Evolutionary conservation across 2,797 vertebrate species (phyloP).

Genomic region (Aselliscus stoliczkanus): DNA sequence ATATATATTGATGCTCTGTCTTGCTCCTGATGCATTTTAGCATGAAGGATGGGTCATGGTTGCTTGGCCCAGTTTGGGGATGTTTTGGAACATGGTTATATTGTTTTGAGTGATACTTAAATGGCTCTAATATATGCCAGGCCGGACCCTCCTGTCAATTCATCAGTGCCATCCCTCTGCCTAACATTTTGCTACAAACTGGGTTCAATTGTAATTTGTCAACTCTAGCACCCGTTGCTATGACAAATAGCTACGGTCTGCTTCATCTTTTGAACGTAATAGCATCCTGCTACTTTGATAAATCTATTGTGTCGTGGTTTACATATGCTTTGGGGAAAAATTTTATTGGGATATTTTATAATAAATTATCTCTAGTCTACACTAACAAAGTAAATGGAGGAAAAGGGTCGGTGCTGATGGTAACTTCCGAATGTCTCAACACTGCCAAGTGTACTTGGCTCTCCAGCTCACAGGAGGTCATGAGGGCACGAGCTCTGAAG

Average conservation of each 20-base stretch:
- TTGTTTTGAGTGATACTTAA: constrained; percentile 49
- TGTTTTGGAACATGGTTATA: background rate
- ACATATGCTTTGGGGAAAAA: constrained; percentile 53
- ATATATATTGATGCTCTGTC: background rate
- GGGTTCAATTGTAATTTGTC: constrained; percentile 56
- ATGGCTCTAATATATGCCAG: background rate
- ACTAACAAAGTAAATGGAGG: constrained; percentile 10
- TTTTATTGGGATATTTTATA: constrained; percentile 54
- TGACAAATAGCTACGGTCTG: constrained; percentile 58
- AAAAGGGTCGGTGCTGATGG: background rate
- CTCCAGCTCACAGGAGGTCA: background rate
- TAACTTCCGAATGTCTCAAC: background rate
- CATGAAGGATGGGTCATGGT: background rate
- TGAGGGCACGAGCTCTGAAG: background rate
- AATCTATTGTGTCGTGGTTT: constrained; percentile 60
- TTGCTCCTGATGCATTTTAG: background rate
- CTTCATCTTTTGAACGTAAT: constrained; percentile 62
- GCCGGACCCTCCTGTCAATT: constrained; percentile 45
- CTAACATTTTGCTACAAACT: constrained; percentile 44
- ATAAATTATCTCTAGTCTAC: constrained; percentile 47
- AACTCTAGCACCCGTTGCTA: constrained; percentile 44
- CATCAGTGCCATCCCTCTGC: constrained; percentile 57
- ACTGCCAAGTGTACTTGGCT: background rate
- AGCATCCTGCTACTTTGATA: constrained; percentile 55
- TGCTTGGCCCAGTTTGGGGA: background rate